phyloP scores from a whole-genome alignment of 1,140 invertebrate genomes.

The Euura saliciscinereae region DNA sequence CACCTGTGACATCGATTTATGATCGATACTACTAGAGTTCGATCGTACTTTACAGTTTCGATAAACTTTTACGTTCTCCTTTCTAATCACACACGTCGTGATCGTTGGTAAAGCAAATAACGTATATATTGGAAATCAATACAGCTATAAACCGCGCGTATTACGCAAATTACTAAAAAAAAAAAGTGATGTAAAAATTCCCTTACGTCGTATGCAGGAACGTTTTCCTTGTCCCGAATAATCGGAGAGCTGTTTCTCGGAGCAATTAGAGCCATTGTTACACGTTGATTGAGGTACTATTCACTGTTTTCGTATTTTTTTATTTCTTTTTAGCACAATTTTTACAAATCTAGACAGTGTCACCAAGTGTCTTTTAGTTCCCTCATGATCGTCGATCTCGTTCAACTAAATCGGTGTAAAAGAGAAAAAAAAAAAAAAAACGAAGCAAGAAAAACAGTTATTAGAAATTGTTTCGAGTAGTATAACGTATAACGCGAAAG shows the following conservation, averaged over 20 bases:
- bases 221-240: slow-evolving; percentile 65
- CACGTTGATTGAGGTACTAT: slow-evolving; percentile 33
- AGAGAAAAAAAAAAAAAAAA: too few relatives aligned
- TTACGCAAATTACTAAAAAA: slow-evolving; percentile 35
- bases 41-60: not conserved
- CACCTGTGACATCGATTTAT: not conserved
- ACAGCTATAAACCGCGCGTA: slow-evolving; percentile 16
- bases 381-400: not conserved
- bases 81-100: not conserved
- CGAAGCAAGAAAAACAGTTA: too few relatives aligned
- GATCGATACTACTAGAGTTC: not conserved
- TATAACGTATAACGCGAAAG: too few relatives aligned
- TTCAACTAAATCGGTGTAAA: not conserved
- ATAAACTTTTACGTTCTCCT: not conserved
- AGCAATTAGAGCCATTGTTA: slow-evolving; percentile 57
- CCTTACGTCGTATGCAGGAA: slow-evolving; percentile 66
- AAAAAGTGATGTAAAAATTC: not conserved
- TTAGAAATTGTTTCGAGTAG: too few relatives aligned
- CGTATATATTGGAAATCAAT: too few relatives aligned
- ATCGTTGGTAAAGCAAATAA: too few relatives aligned
- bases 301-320: slow-evolving; percentile 43
- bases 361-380: slow-evolving; percentile 3
- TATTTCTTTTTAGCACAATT: too few relatives aligned
- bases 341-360: not conserved
- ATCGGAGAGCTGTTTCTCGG: slow-evolving; percentile 62